These are phyloP conservation scores for Drosophila watanabei DNA, from an alignment of 1,140 invertebrate genomes.

Conservation along the genomic window DNA sequence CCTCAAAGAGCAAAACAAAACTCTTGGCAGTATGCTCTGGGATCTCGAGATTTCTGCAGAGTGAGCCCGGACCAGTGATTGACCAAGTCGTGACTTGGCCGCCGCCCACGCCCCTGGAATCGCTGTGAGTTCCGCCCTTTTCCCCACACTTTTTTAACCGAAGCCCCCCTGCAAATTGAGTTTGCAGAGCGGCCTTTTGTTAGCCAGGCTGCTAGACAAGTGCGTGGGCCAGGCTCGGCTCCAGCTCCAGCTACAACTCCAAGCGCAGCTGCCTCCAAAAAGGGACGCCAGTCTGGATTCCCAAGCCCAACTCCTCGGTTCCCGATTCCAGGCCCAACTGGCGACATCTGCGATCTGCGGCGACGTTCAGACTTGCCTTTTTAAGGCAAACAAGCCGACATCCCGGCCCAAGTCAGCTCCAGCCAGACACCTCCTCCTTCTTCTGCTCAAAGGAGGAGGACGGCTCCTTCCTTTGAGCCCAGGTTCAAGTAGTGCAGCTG, in stretches of 20 bases:
- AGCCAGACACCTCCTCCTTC: slow-evolving; percentile 29
- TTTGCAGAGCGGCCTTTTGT: slow-evolving; percentile 56
- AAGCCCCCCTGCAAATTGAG: slow-evolving; percentile 57
- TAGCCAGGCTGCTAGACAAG: slow-evolving; percentile 61
- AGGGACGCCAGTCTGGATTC: slow-evolving; percentile 43
- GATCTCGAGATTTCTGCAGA: not conserved
- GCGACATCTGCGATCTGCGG: slow-evolving; percentile 76
- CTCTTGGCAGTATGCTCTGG: slow-evolving; percentile 1
- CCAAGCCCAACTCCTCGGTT: slow-evolving; percentile 2
- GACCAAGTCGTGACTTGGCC: slow-evolving; percentile 54
- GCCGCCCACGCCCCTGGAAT: slow-evolving; percentile 19
- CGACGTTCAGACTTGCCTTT: slow-evolving; percentile 51
- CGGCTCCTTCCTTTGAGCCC: not conserved
- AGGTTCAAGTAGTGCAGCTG: slow-evolving; percentile 52
- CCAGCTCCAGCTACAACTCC: not conserved
- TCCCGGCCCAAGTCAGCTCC: not conserved
- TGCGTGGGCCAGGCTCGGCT: slow-evolving; percentile 61
- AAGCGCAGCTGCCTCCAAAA: slow-evolving; percentile 58
- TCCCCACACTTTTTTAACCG: not conserved
- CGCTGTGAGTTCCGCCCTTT: slow-evolving; percentile 16
- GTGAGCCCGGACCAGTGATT: slow-evolving; percentile 19
- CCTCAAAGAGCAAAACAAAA: slow-evolving; percentile 5
- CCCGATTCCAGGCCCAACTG: slow-evolving; percentile 25
- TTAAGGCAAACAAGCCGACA: slow-evolving; percentile 71
- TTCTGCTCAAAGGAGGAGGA: slow-evolving; percentile 3